phyloP scores from a whole-genome alignment of 2,888 invertebrate genomes.

The Pammene fasciana region DNA sequence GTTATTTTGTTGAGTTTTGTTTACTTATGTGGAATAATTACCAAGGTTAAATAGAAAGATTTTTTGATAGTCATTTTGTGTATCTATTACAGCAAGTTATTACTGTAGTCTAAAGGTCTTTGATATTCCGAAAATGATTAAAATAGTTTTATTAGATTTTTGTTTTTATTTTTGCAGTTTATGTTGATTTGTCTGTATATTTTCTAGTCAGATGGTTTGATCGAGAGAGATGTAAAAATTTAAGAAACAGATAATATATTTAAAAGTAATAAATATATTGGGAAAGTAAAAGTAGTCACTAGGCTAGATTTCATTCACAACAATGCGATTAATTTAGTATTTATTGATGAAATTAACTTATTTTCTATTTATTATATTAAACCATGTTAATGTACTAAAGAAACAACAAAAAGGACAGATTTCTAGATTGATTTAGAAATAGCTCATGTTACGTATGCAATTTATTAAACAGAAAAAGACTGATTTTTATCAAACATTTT shows the following conservation, averaged over 20 bases:
- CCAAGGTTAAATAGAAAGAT: background rate
- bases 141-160: background rate
- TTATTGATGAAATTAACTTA: background rate
- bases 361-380: too few species aligned
- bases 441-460: constrained; percentile 17
- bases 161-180: background rate
- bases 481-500: constrained; percentile 35
- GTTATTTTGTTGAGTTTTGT: background rate
- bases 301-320: constrained; percentile 14
- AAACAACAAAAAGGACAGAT: background rate
- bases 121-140: background rate
- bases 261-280: constrained; percentile 16
- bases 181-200: constrained; percentile 6
- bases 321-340: background rate
- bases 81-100: too few species aligned
- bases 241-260: constrained; percentile 19
- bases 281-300: constrained; percentile 19
- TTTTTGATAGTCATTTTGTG: background rate
- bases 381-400: background rate
- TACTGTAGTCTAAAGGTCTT: background rate
- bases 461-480: constrained; percentile 36
- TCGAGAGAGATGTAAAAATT: constrained; percentile 24
- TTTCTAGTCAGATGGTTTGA: constrained; percentile 3
- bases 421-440: background rate
- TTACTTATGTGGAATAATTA: constrained; percentile 10